Evolutionary conservation across 2,113 vertebrate species (phyloP).

Genomic region (Daphoenositta chrysoptera): DNA sequence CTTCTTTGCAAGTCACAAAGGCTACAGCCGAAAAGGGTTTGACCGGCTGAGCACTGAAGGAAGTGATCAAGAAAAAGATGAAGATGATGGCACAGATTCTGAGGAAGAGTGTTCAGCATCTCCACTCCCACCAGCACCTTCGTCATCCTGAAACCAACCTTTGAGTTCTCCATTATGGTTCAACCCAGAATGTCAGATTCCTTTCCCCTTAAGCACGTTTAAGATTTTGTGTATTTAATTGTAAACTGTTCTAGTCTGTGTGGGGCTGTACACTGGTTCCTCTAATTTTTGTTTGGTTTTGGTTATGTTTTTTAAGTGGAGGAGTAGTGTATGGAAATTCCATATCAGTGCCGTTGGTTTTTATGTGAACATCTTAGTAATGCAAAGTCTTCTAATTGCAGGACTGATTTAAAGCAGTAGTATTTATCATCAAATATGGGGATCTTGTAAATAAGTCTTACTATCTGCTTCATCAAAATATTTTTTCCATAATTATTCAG

Average conservation of each 20-base stretch:
- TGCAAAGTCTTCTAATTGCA: conserved; percentile 44
- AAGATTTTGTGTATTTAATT: conserved; percentile 82
- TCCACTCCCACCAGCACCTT: conserved; percentile 52
- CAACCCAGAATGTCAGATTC: conserved; percentile 51
- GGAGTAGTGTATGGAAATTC: conserved; percentile 53
- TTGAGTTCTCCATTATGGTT: background rate
- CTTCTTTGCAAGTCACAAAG: conserved; percentile 90
- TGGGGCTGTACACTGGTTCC: conserved; percentile 79
- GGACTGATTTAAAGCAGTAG: conserved; percentile 61
- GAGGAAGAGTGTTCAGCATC: conserved; percentile 90
- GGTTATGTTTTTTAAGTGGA: conserved; percentile 47
- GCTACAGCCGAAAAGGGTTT: conserved; percentile 93
- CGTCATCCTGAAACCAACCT: conserved; percentile 69
- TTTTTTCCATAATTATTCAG: conserved; percentile 62
- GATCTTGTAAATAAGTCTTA: conserved; percentile 73
- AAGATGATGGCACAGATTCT: conserved; percentile 88
- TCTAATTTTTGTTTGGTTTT: conserved; percentile 55
- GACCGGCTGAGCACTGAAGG: conserved; percentile 95
- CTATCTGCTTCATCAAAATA: conserved; percentile 70
- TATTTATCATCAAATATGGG: conserved; percentile 65
- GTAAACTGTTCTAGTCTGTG: conserved; percentile 83
- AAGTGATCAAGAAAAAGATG: conserved; percentile 93
- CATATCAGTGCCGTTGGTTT: conserved; percentile 66
- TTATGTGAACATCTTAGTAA: conserved; percentile 67
- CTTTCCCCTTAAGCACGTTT: conserved; percentile 73